phyloP scores from a whole-genome alignment of 2,113 vertebrate genomes.

The Mesocricetus auratus region DNA sequence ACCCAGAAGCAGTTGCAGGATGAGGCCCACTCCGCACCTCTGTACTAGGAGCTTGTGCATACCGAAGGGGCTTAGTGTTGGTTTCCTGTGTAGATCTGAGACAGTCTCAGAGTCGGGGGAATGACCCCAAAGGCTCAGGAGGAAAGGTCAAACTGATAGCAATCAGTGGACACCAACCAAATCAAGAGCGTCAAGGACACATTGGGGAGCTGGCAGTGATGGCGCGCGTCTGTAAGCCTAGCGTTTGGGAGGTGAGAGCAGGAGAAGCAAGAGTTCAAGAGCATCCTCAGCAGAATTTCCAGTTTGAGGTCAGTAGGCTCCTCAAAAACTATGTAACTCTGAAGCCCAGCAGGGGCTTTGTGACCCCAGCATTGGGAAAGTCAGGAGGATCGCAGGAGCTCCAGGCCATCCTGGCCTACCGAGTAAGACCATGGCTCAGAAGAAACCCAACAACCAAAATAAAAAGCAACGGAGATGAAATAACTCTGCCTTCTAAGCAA shows the following conservation, averaged over 20 bases:
- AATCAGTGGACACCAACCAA: background rate
- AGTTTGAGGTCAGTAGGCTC: background rate
- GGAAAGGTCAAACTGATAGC: background rate
- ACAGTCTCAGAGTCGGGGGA: background rate
- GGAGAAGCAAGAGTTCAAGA: background rate
- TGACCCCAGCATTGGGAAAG: background rate
- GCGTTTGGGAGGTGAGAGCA: background rate
- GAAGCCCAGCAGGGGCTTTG: background rate
- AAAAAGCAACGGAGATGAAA: background rate
- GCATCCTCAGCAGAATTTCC: background rate
- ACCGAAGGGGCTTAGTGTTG: background rate
- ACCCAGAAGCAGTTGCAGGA: background rate
- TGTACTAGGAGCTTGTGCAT: background rate
- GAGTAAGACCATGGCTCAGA: background rate
- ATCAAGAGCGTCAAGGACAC: background rate
- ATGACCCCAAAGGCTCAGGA: background rate
- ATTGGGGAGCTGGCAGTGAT: background rate
- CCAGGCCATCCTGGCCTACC: background rate
- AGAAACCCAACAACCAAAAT: background rate
- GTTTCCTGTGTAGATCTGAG: background rate
- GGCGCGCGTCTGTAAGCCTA: background rate
- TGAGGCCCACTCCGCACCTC: background rate
- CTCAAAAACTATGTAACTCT: background rate
- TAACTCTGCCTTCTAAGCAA: slow-evolving; percentile 18
- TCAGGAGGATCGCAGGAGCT: background rate